A percentile compares a stretch with the other conserved stretches of the same genome.
phyloP scores from a whole-genome alignment of 1,140 invertebrate species.

The Nixonia krombeini region DNA sequence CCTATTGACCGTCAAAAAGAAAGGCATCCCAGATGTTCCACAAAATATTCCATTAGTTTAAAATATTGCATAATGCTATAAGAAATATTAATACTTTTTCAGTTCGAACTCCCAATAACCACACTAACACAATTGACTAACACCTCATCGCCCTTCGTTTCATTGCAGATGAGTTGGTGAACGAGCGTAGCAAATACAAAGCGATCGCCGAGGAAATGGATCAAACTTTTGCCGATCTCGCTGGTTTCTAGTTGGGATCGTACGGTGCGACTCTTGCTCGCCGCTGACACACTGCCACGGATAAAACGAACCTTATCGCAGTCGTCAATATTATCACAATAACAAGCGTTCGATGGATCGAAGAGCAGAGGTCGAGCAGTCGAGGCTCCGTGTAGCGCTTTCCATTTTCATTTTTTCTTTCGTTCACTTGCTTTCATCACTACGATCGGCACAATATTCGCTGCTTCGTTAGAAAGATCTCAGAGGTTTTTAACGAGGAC shows the following conservation, averaged over 20 bases:
- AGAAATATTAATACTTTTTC: no score
- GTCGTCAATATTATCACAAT: slow-evolving; percentile 15
- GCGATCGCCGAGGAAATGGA: slow-evolving; percentile 97
- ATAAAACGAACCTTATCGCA: slow-evolving; percentile 27
- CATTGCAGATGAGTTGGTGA: slow-evolving; percentile 92
- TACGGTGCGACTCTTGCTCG: slow-evolving; percentile 19
- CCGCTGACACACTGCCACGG: slow-evolving; percentile 45
- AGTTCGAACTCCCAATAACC: slow-evolving; percentile 29
- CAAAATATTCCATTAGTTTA: no score
- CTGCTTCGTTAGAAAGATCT: no score
- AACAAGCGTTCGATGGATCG: not conserved
- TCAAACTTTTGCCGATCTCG: slow-evolving; percentile 94
- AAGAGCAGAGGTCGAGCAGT: slow-evolving; percentile 5
- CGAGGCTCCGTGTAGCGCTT: no score
- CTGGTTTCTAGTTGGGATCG: slow-evolving; percentile 80
- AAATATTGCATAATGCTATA: no score
- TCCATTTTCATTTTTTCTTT: no score
- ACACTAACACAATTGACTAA: slow-evolving; percentile 39
- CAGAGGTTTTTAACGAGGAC: no score
- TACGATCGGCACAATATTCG: no score
- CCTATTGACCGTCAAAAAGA: no score
- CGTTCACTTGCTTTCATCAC: no score
- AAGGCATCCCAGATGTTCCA: no score
- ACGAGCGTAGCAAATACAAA: slow-evolving; percentile 98
- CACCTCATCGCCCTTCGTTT: slow-evolving; percentile 36